Evolutionary conservation across 2,797 vertebrate genomes (phyloP).

Genomic region (Macropodus opercularis): DNA sequence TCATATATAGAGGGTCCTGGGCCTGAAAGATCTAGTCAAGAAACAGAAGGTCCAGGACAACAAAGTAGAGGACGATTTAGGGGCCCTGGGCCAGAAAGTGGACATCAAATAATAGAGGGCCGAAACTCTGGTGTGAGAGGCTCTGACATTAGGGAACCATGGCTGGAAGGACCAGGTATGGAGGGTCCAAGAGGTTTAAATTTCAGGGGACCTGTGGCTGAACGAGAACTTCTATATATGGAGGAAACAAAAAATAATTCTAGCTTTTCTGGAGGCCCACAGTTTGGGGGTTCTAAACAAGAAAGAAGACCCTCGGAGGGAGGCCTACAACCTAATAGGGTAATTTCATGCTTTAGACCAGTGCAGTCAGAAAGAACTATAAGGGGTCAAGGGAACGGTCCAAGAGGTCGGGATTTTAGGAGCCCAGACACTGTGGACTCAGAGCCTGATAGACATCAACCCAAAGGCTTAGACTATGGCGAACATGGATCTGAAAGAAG

Average conservation of each 20-base stretch:
- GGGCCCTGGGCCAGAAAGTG: constrained; percentile 25
- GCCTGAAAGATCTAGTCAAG: constrained; percentile 31
- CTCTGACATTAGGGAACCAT: constrained; percentile 20
- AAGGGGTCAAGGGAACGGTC: constrained; percentile 5
- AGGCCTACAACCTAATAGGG: constrained; percentile 18
- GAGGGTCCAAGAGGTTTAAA: constrained; percentile 14
- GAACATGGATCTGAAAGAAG: constrained; percentile 33
- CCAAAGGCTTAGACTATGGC: constrained; percentile 21
- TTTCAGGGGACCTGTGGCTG: constrained; percentile 24
- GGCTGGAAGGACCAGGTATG: constrained; percentile 14
- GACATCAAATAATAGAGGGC: constrained; percentile 23
- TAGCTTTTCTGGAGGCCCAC: constrained; percentile 15
- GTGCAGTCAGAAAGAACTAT: constrained; percentile 20
- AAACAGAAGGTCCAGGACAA: constrained; percentile 17
- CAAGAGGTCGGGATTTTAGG: constrained; percentile 25
- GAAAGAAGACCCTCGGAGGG: constrained; percentile 18
- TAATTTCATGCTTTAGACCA: constrained; percentile 10
- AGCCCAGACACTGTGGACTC: constrained; percentile 6
- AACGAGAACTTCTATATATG: constrained; percentile 19
- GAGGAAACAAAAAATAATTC: constrained; percentile 4
- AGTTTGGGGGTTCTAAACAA: constrained; percentile 18
- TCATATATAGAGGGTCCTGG: constrained; percentile 17
- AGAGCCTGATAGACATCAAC: constrained; percentile 24
- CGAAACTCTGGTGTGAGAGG: constrained; percentile 17
- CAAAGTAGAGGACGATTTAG: constrained; percentile 25